A percentile compares a stretch with the other conserved stretches of the same genome.
These are phyloP conservation scores for Bagarius yarrelli DNA, from an alignment of 2,113 vertebrate genomes.

Conservation along the genomic window DNA sequence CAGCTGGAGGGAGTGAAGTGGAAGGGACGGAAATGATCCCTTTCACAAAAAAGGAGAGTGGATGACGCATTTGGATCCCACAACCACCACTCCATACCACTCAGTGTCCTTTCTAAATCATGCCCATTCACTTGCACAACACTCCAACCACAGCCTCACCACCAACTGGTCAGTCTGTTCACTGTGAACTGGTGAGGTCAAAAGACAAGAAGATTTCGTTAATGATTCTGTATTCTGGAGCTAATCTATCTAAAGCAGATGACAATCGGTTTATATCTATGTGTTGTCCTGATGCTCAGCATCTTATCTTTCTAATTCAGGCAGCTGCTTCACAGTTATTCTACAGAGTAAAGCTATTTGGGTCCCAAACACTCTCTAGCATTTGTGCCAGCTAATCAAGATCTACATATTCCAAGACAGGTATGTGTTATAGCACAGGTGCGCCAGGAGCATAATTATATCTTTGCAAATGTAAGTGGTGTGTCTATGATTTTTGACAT, in stretches of 20 bases:
- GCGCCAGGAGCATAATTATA: conserved; percentile 8
- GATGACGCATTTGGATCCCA: conserved; percentile 48
- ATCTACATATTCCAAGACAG: conserved; percentile 13
- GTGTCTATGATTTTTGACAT: conserved; percentile 9
- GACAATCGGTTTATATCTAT: no score
- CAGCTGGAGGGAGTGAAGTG: conserved; percentile 43
- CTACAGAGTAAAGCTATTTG: neutral
- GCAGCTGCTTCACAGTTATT: conserved; percentile 3
- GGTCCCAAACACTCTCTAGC: conserved; percentile 11
- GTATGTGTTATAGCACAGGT: neutral
- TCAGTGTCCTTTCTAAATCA: conserved; percentile 42
- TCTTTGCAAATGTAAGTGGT: neutral
- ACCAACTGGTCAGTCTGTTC: conserved; percentile 14
- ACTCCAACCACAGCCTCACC: conserved; percentile 27
- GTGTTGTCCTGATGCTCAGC: neutral
- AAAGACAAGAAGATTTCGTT: neutral
- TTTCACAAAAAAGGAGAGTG: conserved; percentile 33
- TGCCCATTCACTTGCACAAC: conserved; percentile 23
- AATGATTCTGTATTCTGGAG: neutral
- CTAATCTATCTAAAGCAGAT: neutral
- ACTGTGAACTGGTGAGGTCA: neutral
- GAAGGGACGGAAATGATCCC: conserved; percentile 46
- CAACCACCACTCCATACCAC: conserved; percentile 31
- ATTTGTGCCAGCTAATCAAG: conserved; percentile 14
- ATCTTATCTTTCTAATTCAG: neutral